These are phyloP conservation scores for Merluccius polli DNA, from an alignment of 2,797 vertebrate species.

Conservation along the genomic window DNA sequence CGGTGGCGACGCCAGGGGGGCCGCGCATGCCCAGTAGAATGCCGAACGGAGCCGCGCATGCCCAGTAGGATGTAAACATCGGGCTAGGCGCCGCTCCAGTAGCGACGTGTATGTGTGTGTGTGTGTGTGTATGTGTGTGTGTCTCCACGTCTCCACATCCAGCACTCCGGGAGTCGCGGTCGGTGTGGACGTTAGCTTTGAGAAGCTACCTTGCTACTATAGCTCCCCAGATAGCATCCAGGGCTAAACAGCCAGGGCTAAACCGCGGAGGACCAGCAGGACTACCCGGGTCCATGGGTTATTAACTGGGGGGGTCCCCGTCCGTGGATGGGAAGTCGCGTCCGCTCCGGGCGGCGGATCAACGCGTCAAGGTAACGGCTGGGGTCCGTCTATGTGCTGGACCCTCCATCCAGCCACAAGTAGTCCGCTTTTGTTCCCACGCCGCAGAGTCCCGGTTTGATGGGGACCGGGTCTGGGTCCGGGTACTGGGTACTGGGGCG, in stretches of 20 bases:
- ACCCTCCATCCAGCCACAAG: no score
- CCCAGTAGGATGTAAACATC: conserved; percentile 64
- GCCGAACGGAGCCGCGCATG: conserved; percentile 43
- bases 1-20: background rate
- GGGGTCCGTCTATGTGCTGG: background rate
- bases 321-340: background rate
- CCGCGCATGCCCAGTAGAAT: conserved; percentile 53
- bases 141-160: conserved; percentile 59
- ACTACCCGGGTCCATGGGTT: no score
- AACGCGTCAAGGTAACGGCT: background rate
- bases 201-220: conserved; percentile 34
- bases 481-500: no score
- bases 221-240: background rate
- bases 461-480: no score
- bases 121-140: background rate
- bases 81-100: conserved; percentile 32
- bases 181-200: conserved; percentile 51
- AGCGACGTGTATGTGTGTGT: conserved; percentile 25
- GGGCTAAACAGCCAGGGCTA: no score
- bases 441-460: no score
- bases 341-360: background rate
- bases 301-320: no score
- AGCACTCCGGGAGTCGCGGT: conserved; percentile 46
- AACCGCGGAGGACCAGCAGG: no score
- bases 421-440: no score